These are phyloP conservation scores for Neoarius graeffei DNA, from an alignment of 2,113 vertebrate species.

Conservation along the genomic window DNA sequence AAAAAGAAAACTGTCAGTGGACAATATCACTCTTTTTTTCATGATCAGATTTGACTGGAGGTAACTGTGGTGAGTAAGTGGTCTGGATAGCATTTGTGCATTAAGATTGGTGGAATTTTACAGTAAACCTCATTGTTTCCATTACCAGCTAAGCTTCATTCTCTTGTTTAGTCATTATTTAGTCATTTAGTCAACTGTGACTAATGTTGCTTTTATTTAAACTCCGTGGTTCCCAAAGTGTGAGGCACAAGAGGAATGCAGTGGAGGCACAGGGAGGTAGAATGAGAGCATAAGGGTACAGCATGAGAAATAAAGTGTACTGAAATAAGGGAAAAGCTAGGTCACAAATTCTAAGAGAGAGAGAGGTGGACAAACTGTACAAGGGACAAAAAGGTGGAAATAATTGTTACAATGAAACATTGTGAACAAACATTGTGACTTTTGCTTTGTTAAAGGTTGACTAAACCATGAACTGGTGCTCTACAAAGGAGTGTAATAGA, in stretches of 20 bases:
- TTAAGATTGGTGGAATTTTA: neutral
- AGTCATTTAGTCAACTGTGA: neutral
- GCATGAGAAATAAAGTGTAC: neutral
- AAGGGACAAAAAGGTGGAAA: neutral
- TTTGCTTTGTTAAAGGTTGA: neutral
- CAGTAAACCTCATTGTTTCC: neutral
- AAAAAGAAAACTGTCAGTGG: neutral
- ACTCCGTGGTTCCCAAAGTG: neutral
- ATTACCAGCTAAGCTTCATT: neutral
- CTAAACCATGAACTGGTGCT: too few relatives aligned
- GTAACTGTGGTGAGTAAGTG: neutral
- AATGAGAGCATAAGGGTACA: neutral
- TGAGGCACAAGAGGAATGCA: neutral
- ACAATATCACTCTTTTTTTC: neutral
- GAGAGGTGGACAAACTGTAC: neutral
- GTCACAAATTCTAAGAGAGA: neutral
- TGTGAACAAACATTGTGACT: neutral
- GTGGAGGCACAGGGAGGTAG: neutral
- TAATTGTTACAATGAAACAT: neutral
- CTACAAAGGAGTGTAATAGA: too few relatives aligned
- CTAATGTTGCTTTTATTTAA: neutral
- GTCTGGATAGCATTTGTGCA: neutral
- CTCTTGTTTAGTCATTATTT: neutral
- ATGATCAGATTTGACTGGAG: neutral
- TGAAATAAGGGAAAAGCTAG: neutral